These are phyloP conservation scores for Monoplex corrugatus DNA, from an alignment of 2,888 invertebrate species.

Conservation along the genomic window DNA sequence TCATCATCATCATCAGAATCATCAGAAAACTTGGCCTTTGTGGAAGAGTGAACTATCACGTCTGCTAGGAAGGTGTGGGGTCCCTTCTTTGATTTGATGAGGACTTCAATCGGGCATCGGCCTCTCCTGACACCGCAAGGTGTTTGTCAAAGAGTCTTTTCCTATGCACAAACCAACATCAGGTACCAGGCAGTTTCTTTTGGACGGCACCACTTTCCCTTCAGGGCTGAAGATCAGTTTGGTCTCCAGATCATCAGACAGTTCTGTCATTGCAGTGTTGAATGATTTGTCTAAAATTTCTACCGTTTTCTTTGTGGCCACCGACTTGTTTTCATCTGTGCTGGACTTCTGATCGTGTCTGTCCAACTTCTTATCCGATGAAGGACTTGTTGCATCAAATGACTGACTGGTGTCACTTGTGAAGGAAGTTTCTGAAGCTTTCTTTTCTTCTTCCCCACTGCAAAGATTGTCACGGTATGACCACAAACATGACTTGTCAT, in stretches of 20 bases:
- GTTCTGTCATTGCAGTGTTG: constrained; percentile 48
- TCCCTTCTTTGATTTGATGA: constrained; percentile 10
- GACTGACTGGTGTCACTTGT: not conserved
- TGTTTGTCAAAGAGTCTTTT: constrained; percentile 13
- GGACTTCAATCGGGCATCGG: not conserved
- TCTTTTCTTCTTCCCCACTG: constrained; percentile 7
- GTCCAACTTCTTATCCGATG: not conserved
- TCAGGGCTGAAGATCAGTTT: constrained; percentile 53
- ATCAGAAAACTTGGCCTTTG: not conserved
- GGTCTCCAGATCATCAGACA: constrained; percentile 49
- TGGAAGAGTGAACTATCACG: not conserved
- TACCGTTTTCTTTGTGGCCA: not conserved
- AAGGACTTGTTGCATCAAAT: not conserved
- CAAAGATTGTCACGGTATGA: constrained; percentile 1
- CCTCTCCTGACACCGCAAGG: not conserved
- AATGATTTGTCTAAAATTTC: constrained; percentile 47
- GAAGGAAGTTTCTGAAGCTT: constrained; percentile 13
- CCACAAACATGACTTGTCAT: not conserved
- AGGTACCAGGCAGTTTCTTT: not conserved
- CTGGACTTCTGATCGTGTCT: not conserved
- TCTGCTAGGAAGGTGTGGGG: constrained; percentile 5
- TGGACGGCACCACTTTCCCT: constrained; percentile 10
- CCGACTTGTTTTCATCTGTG: constrained; percentile 5
- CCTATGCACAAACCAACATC: constrained; percentile 45
- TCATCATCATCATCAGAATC: not conserved